Base-by-base conservation (phyloP, 2,888 invertebrate genomes). In the Diploptera punctata region DNA sequence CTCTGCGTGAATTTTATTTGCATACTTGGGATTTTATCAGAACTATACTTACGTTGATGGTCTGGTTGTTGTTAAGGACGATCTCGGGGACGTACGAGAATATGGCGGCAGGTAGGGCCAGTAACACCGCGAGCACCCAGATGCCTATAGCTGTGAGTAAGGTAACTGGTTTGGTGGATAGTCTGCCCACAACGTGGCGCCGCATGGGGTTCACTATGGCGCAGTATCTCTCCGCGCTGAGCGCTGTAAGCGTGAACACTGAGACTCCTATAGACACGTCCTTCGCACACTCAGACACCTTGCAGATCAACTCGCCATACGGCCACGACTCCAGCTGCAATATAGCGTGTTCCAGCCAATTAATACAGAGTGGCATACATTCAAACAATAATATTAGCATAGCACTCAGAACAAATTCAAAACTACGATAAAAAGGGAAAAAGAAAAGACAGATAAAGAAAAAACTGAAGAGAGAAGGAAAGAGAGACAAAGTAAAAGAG, bases 241-340 rank as follows among this genome's bases (percentile, higher is more conserved):
- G 85, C 0, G 94, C 95, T 0, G 94, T 94, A 73, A 96, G 83
- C 0, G 95, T 95, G 83, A 96, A 95, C 29, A 96, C 94, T 0
- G 95, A 95, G 1, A 96, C 95, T 0, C 95, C 95, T 43, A 94
- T 91, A 68, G 94, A 94, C 73, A 95, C 87, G 79, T 95, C 94
- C 81, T 93, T 93, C 38, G 92, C 91, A 54, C 91, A 92, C 82
- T 95, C 94, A 9, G 93, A 93, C 76, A 93, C 84, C 79, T 91
- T 89, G 75, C 81, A 87, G 47, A 85, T 88, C 16, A 89, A 84
- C 69, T 87, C 87, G 0, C 94, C 94, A 89, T 92, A 95, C 0
- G 93, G 94, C 93, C 93, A 94, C 0, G 90, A 90, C 73, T 90
- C 90, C 33, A 65, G 18, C 65, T 65, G 44, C 16, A 65, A 65